Evolutionary conservation across 2,113 vertebrate genomes (phyloP).

Genomic region (Cephalopholis sonnerati): DNA sequence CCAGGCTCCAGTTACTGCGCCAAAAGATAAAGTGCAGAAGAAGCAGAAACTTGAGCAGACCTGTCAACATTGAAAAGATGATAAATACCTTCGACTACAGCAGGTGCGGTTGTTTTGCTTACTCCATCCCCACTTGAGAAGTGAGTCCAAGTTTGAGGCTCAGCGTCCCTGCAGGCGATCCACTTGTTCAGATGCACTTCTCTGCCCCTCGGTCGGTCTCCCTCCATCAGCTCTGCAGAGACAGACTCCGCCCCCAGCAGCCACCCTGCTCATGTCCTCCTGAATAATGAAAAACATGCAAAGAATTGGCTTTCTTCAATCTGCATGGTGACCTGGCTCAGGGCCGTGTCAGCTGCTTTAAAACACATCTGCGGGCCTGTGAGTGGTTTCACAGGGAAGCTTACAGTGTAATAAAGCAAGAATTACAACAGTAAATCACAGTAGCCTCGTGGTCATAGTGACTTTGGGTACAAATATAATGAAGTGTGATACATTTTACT

Average conservation of each 20-base stretch:
- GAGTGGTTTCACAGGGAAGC: not conserved
- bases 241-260: slow-evolving; percentile 63
- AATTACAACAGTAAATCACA: too few species aligned
- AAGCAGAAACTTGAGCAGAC: not conserved
- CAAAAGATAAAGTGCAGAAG: not conserved
- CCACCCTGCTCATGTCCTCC: slow-evolving; percentile 47
- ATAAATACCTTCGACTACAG: slow-evolving; percentile 62
- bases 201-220: not conserved
- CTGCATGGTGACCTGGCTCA: slow-evolving; percentile 44
- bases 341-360: not conserved
- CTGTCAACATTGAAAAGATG: not conserved
- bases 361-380: slow-evolving; percentile 28
- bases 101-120: slow-evolving; percentile 28
- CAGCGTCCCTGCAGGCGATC: slow-evolving; percentile 33
- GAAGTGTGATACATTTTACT: not conserved
- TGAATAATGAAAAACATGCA: slow-evolving; percentile 71
- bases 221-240: slow-evolving; percentile 53
- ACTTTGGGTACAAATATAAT: not conserved
- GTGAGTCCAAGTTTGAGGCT: slow-evolving; percentile 33
- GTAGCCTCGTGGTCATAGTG: not conserved
- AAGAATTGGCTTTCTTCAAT: slow-evolving; percentile 60
- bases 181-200: slow-evolving; percentile 47
- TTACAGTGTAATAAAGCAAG: too few species aligned
- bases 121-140: slow-evolving; percentile 59
- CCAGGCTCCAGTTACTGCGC: not conserved